phyloP scores from a whole-genome alignment of 2,888 invertebrate species.

The Desoria tigrina region DNA sequence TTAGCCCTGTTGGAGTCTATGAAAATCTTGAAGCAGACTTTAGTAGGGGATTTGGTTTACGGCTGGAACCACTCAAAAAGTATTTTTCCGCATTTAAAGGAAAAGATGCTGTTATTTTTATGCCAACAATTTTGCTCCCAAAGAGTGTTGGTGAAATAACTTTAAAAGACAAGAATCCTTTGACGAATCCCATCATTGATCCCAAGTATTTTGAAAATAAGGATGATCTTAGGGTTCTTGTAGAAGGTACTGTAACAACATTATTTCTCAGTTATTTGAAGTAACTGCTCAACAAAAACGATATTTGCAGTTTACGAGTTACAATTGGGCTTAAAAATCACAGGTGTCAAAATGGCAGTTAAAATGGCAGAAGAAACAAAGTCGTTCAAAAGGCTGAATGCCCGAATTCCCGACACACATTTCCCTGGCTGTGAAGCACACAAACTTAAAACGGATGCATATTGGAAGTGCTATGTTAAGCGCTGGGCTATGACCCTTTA shows the following conservation, averaged over 20 bases:
- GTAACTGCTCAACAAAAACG: background rate
- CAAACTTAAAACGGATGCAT: constrained; percentile 63
- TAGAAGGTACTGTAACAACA: constrained; percentile 30
- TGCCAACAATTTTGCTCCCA: constrained; percentile 8
- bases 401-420: constrained; percentile 20
- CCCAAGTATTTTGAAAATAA: constrained; percentile 42
- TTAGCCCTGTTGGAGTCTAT: constrained; percentile 55
- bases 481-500: constrained; percentile 71
- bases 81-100: constrained; percentile 30
- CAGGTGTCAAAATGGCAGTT: constrained; percentile 32
- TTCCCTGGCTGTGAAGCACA: constrained; percentile 50
- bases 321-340: too few species aligned
- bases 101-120: constrained; percentile 35
- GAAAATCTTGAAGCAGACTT: constrained; percentile 26
- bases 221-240: constrained; percentile 34
- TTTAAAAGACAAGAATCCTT: constrained; percentile 35
- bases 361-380: constrained; percentile 46
- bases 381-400: constrained; percentile 43
- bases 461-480: constrained; percentile 66
- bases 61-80: background rate
- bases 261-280: too few species aligned
- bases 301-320: background rate
- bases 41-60: constrained; percentile 2
- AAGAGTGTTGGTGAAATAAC: constrained; percentile 34
- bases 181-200: constrained; percentile 37